Conservation (phyloP, 2,888 invertebrate genomes). For the Allygus modestus region DNA sequence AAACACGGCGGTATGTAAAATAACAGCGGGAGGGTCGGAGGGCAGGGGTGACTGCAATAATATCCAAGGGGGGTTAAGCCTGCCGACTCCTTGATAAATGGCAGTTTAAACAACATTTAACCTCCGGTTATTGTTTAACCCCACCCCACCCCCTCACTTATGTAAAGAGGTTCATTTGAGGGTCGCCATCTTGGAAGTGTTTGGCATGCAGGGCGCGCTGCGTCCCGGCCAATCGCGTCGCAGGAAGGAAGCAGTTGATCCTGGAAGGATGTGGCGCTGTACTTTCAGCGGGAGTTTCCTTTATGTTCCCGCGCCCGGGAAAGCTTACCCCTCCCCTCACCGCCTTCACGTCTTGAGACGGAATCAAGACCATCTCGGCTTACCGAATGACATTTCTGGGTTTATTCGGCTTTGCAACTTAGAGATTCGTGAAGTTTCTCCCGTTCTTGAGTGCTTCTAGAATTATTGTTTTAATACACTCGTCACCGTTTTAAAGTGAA, state of each 20-base stretch:
- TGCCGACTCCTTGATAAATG: conserved; percentile 38
- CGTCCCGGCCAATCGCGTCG: conserved; percentile 47
- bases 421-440: conserved; percentile 16
- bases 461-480: conserved; percentile 24
- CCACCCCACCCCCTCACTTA: conserved; percentile 18
- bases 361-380: conserved; percentile 39
- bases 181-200: conserved; percentile 61
- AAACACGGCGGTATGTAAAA: conserved; percentile 17
- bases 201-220: conserved; percentile 39
- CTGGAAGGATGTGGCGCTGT: conserved; percentile 64
- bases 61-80: conserved; percentile 38
- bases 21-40: conserved; percentile 3
- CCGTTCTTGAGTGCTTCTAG: neutral
- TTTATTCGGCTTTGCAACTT: conserved; percentile 52
- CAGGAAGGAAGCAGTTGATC: conserved; percentile 64
- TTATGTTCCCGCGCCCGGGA: conserved; percentile 22
- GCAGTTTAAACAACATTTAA: conserved; percentile 57
- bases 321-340: conserved; percentile 8
- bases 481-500: too few species aligned
- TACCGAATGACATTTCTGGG: conserved; percentile 17
- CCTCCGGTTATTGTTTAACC: conserved; percentile 55
- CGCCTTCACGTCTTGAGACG: neutral
- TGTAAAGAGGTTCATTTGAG: conserved; percentile 50
- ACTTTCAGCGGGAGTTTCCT: conserved; percentile 61
- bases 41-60: conserved; percentile 18